Percentiles rank a stretch among this genome's conserved stretches.
Conservation (phyloP, 2,113 vertebrate species). For the Salvelinus sp. region DNA sequence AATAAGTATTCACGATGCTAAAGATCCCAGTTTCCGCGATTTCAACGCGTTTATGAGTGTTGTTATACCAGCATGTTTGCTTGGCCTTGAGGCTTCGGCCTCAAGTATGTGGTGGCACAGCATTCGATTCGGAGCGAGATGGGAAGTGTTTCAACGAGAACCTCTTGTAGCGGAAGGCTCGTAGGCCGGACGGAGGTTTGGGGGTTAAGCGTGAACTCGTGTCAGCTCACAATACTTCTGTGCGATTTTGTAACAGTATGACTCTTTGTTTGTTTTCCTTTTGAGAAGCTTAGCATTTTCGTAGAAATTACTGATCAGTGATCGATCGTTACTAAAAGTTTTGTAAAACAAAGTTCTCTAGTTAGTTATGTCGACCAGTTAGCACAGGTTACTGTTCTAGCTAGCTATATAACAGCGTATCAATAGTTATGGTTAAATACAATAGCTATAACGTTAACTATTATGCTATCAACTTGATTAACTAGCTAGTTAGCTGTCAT, state of each 20-base stretch:
- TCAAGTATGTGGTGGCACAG: slow-evolving; percentile 39
- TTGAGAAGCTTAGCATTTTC: neutral
- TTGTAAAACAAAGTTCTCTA: neutral
- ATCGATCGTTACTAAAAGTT: no score
- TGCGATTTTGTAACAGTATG: neutral
- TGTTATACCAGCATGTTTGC: slow-evolving; percentile 63
- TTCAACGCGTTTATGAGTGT: slow-evolving; percentile 26
- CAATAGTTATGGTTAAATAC: no score
- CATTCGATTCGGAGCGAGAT: slow-evolving; percentile 4
- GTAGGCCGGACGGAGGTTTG: slow-evolving; percentile 61
- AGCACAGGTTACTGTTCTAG: neutral
- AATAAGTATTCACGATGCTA: slow-evolving; percentile 27
- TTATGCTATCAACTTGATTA: neutral
- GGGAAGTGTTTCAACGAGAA: slow-evolving; percentile 15
- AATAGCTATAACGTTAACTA: neutral
- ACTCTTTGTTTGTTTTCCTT: accelerated
- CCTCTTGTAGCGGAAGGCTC: slow-evolving; percentile 35
- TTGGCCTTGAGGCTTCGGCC: slow-evolving; percentile 68
- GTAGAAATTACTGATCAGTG: no score
- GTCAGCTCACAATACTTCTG: neutral
- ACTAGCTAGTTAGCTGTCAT: neutral
- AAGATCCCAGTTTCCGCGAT: slow-evolving; percentile 13
- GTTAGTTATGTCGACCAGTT: neutral
- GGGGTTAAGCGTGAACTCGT: slow-evolving; percentile 36
- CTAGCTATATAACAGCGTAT: neutral